Evolutionary conservation across 2,888 invertebrate species (phyloP).

Genomic region (Drosophila imparisetae): DNA sequence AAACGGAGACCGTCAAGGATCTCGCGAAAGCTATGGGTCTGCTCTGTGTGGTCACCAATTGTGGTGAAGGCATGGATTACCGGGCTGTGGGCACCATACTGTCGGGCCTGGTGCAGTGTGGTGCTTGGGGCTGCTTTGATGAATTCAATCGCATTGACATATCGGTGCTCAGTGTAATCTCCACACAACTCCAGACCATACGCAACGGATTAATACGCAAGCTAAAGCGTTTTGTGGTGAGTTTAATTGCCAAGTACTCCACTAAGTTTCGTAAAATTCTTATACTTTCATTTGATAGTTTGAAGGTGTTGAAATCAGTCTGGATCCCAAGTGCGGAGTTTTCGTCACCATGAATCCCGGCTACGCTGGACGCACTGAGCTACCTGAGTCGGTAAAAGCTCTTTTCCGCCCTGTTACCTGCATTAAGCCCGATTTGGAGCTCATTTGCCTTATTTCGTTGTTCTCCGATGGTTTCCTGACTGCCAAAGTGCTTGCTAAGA

Average conservation of each 20-base stretch:
- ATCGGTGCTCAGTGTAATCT: conserved; percentile 96
- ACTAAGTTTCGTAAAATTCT: rapidly evolving
- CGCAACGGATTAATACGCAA: conserved; percentile 92
- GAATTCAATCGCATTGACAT: conserved; percentile 97
- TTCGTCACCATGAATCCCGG: conserved; percentile 99
- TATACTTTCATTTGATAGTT: conserved; percentile 86
- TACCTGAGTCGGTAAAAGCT: conserved; percentile 96
- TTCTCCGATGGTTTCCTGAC: conserved; percentile 96
- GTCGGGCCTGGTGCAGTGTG: conserved; percentile 86
- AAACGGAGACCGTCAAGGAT: conserved; percentile 96
- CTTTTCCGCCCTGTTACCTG: conserved; percentile 96
- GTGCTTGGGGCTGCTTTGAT: conserved; percentile 98
- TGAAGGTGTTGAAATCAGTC: conserved; percentile 91
- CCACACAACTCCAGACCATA: conserved; percentile 95
- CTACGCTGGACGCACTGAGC: conserved; percentile 95
- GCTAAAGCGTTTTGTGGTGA: conserved; percentile 90
- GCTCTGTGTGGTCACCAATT: conserved; percentile 94
- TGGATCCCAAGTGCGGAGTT: conserved; percentile 94
- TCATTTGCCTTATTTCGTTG: conserved; percentile 96
- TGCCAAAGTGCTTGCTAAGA: conserved; percentile 95
- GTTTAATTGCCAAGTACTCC: conserved; percentile 45
- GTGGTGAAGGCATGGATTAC: conserved; percentile 97
- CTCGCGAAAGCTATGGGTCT: conserved; percentile 94
- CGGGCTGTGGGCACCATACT: conserved; percentile 92
- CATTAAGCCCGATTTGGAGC: conserved; percentile 95